Percentiles rank a stretch among this genome's conserved stretches.
Evolutionary conservation across 2,888 invertebrate species (phyloP).

Genomic region (Nomada lathburiana): DNA sequence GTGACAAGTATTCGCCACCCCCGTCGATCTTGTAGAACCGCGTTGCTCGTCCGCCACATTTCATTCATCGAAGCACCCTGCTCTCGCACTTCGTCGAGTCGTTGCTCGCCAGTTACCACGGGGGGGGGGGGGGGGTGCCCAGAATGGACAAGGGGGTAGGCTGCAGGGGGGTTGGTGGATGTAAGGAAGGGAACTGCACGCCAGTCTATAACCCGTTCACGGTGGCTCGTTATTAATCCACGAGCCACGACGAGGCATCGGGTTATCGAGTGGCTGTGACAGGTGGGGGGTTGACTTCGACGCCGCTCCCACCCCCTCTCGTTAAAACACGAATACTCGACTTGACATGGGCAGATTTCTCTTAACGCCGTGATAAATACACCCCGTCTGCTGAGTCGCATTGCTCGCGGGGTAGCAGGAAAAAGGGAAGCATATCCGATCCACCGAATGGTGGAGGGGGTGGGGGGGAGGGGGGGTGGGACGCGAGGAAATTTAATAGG

Average conservation of each 20-base stretch:
- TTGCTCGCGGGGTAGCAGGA: not conserved
- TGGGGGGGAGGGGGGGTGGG: too few species aligned
- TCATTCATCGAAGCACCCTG: constrained; percentile 2
- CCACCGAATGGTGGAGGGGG: not conserved
- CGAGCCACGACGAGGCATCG: constrained; percentile 58
- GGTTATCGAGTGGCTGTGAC: constrained; percentile 58
- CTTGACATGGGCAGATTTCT: constrained; percentile 77
- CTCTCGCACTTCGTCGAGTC: constrained; percentile 2
- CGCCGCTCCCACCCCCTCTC: constrained; percentile 67
- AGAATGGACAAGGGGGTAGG: not conserved
- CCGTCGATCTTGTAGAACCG: not conserved
- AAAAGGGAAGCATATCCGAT: not conserved
- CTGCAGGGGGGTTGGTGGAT: not conserved
- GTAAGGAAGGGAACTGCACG: constrained; percentile 8
- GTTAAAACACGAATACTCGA: constrained; percentile 81
- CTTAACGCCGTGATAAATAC: constrained; percentile 78
- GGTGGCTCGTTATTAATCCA: constrained; percentile 63
- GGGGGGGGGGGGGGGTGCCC: too few species aligned
- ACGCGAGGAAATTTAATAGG: not conserved
- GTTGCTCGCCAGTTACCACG: constrained; percentile 20
- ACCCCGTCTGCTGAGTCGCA: constrained; percentile 20
- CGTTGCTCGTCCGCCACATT: not conserved
- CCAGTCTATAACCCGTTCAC: not conserved
- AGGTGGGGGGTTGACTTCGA: constrained; percentile 60
- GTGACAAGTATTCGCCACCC: too few species aligned